phyloP scores from a whole-genome alignment of 2,888 invertebrate genomes.

The Epiblema foenella region DNA sequence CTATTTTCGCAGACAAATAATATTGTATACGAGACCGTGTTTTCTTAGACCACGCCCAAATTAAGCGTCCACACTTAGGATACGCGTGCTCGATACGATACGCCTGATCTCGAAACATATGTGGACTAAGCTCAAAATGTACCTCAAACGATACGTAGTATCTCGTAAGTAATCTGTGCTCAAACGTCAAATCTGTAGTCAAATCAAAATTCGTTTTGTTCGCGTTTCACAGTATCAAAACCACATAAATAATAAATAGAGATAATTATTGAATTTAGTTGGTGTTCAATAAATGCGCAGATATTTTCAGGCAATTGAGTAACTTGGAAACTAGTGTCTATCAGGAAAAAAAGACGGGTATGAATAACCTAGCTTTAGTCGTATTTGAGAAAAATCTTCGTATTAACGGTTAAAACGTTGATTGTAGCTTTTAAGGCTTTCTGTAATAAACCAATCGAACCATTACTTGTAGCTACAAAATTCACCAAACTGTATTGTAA shows the following conservation, averaged over 20 bases:
- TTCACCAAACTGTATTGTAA: neutral
- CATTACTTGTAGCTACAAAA: neutral
- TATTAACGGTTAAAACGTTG: slow-evolving; percentile 1
- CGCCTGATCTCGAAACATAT: too few relatives aligned
- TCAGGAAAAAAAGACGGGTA: neutral
- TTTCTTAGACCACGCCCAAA: too few relatives aligned
- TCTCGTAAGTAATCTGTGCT: too few relatives aligned
- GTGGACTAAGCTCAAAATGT: too few relatives aligned
- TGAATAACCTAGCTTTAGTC: neutral
- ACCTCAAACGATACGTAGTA: too few relatives aligned
- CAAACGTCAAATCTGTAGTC: neutral
- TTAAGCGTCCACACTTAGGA: too few relatives aligned
- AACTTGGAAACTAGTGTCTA: neutral
- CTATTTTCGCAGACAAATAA: too few relatives aligned
- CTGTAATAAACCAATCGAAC: neutral
- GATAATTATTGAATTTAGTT: neutral
- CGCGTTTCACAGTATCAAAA: neutral
- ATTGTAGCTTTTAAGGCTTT: too few relatives aligned
- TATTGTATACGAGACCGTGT: too few relatives aligned
- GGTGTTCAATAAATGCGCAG: neutral
- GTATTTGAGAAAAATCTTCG: neutral
- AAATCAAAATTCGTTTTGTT: neutral
- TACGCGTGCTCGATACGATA: too few relatives aligned
- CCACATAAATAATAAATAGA: neutral
- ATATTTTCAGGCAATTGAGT: neutral